A percentile compares a stretch with the other conserved stretches of the same genome.
Conservation (phyloP, 2,888 invertebrate species). For the Abscondita cerata region DNA sequence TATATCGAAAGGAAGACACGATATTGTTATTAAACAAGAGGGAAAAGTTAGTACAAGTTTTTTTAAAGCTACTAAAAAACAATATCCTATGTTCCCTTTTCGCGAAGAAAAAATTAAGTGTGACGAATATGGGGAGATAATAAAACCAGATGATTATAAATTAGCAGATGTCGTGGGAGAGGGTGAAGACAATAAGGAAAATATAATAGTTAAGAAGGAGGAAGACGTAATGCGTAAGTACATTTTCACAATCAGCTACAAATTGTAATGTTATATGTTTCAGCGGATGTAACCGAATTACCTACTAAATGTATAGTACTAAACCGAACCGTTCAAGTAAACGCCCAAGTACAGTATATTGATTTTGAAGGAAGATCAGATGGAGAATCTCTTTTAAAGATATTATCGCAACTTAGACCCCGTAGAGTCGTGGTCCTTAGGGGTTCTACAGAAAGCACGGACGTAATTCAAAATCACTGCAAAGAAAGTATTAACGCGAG, state of each 20-base stretch:
- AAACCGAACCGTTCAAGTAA: slow-evolving; percentile 76
- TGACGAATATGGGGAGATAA: slow-evolving; percentile 97
- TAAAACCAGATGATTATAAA: slow-evolving; percentile 91
- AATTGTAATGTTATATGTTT: slow-evolving; percentile 13
- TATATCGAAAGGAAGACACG: slow-evolving; percentile 81
- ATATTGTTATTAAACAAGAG: slow-evolving; percentile 83
- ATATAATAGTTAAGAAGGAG: slow-evolving; percentile 69
- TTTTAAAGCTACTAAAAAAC: slow-evolving; percentile 88
- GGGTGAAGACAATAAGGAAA: slow-evolving; percentile 73
- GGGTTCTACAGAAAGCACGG: slow-evolving; percentile 74
- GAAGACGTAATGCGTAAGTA: slow-evolving; percentile 53
- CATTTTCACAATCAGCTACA: too few species aligned
- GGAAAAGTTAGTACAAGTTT: slow-evolving; percentile 72
- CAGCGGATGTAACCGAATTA: slow-evolving; percentile 69
- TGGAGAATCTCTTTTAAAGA: slow-evolving; percentile 82
- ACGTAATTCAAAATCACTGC: slow-evolving; percentile 73
- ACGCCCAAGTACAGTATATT: slow-evolving; percentile 90
- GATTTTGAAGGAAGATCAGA: slow-evolving; percentile 96
- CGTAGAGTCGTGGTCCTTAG: slow-evolving; percentile 80
- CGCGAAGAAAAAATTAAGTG: slow-evolving; percentile 89
- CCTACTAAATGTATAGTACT: slow-evolving; percentile 89
- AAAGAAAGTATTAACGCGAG: slow-evolving; percentile 70
- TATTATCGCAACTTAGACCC: slow-evolving; percentile 82
- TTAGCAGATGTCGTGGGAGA: slow-evolving; percentile 76
- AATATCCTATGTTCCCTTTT: slow-evolving; percentile 96